A percentile compares a stretch with the other conserved stretches of the same genome.
These are phyloP conservation scores for Drosophila bipectinata DNA, from an alignment of 1,140 invertebrate genomes.

Conservation along the genomic window DNA sequence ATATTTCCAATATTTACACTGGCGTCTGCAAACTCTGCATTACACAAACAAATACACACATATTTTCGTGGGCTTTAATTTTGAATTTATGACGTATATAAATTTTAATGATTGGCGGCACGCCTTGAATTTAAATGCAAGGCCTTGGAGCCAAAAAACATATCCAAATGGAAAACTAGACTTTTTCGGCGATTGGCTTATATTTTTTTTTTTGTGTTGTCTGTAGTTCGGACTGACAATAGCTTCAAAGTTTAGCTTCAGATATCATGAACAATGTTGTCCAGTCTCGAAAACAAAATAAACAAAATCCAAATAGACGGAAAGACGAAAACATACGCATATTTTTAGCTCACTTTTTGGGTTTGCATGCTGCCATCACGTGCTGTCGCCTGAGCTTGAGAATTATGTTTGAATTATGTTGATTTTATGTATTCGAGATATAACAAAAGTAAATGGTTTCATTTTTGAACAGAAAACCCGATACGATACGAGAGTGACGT, in stretches of 20 bases:
- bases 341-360: conserved; percentile 40
- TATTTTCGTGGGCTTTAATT: conserved; percentile 35
- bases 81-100: conserved; percentile 71
- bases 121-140: conserved; percentile 73
- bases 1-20: conserved; percentile 19
- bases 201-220: conserved; percentile 5
- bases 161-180: background rate
- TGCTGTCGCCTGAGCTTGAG: conserved; percentile 37
- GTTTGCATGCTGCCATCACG: conserved; percentile 67
- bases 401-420: conserved; percentile 70
- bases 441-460: conserved; percentile 29
- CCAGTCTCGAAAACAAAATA: conserved; percentile 18
- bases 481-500: conserved; percentile 30
- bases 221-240: conserved; percentile 3
- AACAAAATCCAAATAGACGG: conserved; percentile 4
- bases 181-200: conserved; percentile 27
- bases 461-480: conserved; percentile 19
- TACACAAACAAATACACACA: conserved; percentile 17
- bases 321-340: conserved; percentile 29
- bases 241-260: conserved; percentile 23
- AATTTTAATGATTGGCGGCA: conserved; percentile 67
- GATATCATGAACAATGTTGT: conserved; percentile 26
- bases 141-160: conserved; percentile 50
- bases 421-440: conserved; percentile 54
- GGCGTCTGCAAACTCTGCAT: conserved; percentile 19